These are phyloP conservation scores for Coelogynopora nodosa DNA, from an alignment of 2,888 invertebrate genomes.

Conservation along the genomic window DNA sequence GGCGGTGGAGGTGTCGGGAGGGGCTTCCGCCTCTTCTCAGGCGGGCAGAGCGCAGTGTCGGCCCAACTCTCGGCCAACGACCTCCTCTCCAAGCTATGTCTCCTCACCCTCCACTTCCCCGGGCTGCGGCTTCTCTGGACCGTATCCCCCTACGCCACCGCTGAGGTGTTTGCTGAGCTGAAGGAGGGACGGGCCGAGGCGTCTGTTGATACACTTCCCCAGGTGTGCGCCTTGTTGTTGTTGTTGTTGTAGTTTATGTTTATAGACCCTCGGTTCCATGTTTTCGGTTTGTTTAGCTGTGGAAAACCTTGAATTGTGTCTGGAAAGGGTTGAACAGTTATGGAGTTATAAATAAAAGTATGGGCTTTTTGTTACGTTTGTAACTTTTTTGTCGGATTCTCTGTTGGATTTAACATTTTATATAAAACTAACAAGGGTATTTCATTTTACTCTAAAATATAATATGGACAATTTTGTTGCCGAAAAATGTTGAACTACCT, in stretches of 20 bases:
- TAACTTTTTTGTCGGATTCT: too few species aligned
- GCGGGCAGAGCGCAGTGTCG: conserved; percentile 5
- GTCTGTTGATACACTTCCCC: conserved; percentile 32
- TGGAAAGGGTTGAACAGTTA: too few species aligned
- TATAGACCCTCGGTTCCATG: neutral
- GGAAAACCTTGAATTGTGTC: too few species aligned
- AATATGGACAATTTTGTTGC: too few species aligned
- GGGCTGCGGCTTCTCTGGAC: conserved; percentile 89
- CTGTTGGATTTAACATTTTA: too few species aligned
- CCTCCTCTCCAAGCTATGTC: conserved; percentile 78
- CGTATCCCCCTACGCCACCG: conserved; percentile 88
- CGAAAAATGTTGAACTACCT: too few species aligned
- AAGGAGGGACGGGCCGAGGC: conserved; percentile 67
- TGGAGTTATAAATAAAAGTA: too few species aligned
- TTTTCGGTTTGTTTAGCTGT: too few species aligned
- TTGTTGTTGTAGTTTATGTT: neutral
- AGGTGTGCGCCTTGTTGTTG: neutral
- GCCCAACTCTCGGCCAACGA: conserved; percentile 15
- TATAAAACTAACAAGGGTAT: too few species aligned
- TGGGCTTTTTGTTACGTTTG: too few species aligned
- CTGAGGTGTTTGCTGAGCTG: conserved; percentile 88
- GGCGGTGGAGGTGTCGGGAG: too few species aligned
- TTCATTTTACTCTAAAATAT: too few species aligned
- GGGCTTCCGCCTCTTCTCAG: neutral
- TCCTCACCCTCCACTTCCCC: conserved; percentile 92